Conservation (phyloP, 1,140 invertebrate species). For the Liolophura sinensis region DNA sequence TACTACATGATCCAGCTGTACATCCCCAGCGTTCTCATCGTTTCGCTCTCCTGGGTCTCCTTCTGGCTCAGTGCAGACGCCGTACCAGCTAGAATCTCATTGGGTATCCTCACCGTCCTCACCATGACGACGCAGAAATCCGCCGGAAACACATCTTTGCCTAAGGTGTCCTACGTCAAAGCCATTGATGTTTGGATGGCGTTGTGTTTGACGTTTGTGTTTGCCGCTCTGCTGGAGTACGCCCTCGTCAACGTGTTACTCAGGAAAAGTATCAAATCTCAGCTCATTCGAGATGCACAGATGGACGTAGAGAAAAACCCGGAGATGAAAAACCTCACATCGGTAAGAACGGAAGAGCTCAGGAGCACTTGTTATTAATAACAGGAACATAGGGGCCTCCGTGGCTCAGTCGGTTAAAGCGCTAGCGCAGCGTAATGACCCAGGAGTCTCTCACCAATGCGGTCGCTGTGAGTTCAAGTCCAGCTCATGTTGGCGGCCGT, state of each 20-base stretch:
- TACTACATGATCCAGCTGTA: conserved; percentile 94
- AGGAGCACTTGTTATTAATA: too few species aligned
- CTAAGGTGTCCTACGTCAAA: conserved; percentile 60
- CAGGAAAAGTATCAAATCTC: too few species aligned
- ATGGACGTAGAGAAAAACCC: too few species aligned
- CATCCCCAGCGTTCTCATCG: conserved; percentile 90
- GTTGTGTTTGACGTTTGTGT: conserved; percentile 83
- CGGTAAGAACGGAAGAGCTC: too few species aligned
- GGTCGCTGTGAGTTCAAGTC: too few species aligned
- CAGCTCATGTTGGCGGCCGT: too few species aligned
- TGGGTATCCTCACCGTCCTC: conserved; percentile 61
- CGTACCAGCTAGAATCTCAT: conserved; percentile 63
- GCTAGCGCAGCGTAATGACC: too few species aligned
- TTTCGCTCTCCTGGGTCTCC: conserved; percentile 88
- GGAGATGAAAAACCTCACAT: too few species aligned
- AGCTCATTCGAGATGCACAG: too few species aligned
- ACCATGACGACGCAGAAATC: conserved; percentile 40
- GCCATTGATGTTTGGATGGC: conserved; percentile 84
- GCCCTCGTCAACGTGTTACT: conserved; percentile 66
- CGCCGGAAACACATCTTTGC: conserved; percentile 29
- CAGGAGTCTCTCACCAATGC: too few species aligned
- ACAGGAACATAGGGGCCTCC: too few species aligned
- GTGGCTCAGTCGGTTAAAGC: too few species aligned
- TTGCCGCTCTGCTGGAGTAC: conserved; percentile 79
- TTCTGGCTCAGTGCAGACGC: conserved; percentile 72